Conservation (phyloP, 2,888 invertebrate species). For the Protodeltote pygarga region DNA sequence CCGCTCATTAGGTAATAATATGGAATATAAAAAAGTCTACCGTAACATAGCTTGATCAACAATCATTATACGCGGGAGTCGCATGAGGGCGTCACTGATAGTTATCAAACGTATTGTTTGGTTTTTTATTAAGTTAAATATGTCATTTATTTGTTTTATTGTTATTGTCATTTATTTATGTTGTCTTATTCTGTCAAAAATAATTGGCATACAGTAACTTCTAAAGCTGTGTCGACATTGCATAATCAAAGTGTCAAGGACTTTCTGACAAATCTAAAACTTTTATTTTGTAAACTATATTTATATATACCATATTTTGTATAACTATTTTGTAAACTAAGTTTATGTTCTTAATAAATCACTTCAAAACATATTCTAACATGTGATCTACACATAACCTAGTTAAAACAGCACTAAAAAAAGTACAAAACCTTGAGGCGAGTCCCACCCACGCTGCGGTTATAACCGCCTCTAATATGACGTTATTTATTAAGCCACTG, state of each 20-base stretch:
- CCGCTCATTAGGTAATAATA: constrained; percentile 59
- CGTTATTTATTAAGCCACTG: constrained; percentile 73
- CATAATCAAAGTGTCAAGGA: too few relatives aligned
- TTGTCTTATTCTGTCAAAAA: too few relatives aligned
- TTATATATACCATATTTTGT: background rate
- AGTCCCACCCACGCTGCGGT: constrained; percentile 58
- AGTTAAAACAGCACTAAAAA: constrained; percentile 44
- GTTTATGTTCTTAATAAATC: constrained; percentile 30
- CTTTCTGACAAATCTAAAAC: too few relatives aligned
- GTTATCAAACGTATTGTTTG: constrained; percentile 21
- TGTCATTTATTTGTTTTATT: background rate
- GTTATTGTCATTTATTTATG: too few relatives aligned
- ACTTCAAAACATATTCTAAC: constrained; percentile 14
- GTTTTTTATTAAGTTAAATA: constrained; percentile 23
- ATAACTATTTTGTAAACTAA: constrained; percentile 6
- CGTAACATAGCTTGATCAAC: constrained; percentile 53
- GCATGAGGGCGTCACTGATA: constrained; percentile 36
- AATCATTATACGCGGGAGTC: constrained; percentile 30
- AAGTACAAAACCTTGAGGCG: constrained; percentile 38
- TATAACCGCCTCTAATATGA: constrained; percentile 75
- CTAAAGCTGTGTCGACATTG: too few relatives aligned
- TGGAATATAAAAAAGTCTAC: constrained; percentile 59
- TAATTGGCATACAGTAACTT: too few relatives aligned
- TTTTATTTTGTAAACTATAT: too few relatives aligned
- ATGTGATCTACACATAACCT: constrained; percentile 41